Conservation (phyloP, 2,113 vertebrate genomes). For the Otus sunia region DNA sequence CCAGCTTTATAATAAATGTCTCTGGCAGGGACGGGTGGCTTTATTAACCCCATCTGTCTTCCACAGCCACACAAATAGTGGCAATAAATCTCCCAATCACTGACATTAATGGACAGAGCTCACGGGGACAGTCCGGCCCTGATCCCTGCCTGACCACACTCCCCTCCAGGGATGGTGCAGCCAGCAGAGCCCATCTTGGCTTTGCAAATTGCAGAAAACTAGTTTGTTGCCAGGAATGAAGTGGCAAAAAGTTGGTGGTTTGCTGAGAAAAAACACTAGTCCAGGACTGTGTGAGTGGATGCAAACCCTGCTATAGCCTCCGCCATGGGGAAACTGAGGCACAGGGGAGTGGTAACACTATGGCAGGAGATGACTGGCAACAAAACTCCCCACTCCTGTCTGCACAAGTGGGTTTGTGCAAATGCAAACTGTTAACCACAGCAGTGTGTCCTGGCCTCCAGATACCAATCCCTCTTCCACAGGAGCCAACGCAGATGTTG, state of each 20-base stretch:
- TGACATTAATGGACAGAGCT: neutral
- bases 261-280: neutral
- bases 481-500: rapidly evolving
- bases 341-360: rapidly evolving
- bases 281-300: neutral
- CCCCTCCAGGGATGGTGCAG: neutral
- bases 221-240: neutral
- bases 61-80: neutral
- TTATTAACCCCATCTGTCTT: slow-evolving; percentile 29
- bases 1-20: neutral
- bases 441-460: neutral
- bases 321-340: neutral
- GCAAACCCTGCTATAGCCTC: neutral
- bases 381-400: neutral
- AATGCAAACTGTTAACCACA: neutral
- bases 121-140: rapidly evolving
- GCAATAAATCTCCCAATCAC: neutral
- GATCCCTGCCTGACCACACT: rapidly evolving
- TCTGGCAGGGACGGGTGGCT: neutral
- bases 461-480: neutral
- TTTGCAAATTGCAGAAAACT: rapidly evolving
- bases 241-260: neutral
- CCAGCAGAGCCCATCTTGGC: neutral
- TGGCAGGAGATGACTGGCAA: neutral
- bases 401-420: neutral